Conservation (phyloP, 2,888 invertebrate species). For the Rosalia funebris region DNA sequence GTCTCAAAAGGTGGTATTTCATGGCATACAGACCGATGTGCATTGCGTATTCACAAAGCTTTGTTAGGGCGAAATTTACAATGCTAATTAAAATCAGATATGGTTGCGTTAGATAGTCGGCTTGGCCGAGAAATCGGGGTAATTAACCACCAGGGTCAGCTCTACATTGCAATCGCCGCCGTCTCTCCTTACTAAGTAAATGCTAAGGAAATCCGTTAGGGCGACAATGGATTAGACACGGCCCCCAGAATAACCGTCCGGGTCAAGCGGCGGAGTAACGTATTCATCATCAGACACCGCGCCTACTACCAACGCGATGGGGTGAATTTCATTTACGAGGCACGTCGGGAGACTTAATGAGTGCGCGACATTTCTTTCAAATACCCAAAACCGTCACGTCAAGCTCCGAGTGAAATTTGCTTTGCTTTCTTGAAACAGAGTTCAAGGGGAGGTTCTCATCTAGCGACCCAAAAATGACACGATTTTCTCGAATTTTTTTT, state of each 20-base stretch:
- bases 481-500: too few species aligned
- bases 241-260: background rate
- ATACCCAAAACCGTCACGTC: too few species aligned
- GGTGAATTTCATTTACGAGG: too few species aligned
- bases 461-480: too few species aligned
- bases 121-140: constrained; percentile 17
- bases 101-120: constrained; percentile 27
- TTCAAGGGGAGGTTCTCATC: too few species aligned
- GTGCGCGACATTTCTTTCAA: too few species aligned
- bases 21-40: constrained; percentile 11
- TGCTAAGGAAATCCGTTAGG: constrained; percentile 14
- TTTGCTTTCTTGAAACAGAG: too few species aligned
- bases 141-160: constrained; percentile 31
- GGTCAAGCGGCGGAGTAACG: constrained; percentile 4
- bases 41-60: constrained; percentile 47
- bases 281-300: too few species aligned
- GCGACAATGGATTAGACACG: constrained; percentile 12
- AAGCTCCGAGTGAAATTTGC: too few species aligned
- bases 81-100: constrained; percentile 51
- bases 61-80: constrained; percentile 48
- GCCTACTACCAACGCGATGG: too few species aligned
- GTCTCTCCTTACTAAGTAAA: constrained; percentile 14
- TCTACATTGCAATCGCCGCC: constrained; percentile 10
- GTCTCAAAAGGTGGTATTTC: constrained; percentile 12
- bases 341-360: too few species aligned